Evolutionary conservation across 2,797 vertebrate genomes (phyloP).

Genomic region (Sciurus vulgaris): DNA sequence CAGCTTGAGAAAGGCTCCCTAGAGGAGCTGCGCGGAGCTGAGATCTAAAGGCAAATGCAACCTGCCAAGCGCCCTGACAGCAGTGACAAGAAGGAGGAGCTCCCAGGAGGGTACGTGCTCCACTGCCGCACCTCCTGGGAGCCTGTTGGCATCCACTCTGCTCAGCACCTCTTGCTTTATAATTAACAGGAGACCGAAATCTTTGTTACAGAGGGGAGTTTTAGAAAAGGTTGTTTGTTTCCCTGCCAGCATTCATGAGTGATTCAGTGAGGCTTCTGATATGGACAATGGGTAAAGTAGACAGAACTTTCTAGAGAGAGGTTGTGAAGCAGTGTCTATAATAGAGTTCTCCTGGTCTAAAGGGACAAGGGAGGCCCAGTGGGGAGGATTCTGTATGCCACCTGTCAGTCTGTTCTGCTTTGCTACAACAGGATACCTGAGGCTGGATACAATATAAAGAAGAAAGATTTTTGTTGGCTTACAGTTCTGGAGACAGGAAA

Average conservation of each 20-base stretch:
- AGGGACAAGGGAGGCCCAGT: accelerated
- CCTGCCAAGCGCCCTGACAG: accelerated
- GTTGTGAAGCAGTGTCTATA: neutral
- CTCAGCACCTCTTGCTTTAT: neutral
- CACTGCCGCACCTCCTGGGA: neutral
- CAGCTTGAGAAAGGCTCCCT: neutral
- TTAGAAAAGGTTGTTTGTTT: neutral
- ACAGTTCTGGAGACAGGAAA: neutral
- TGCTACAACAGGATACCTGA: neutral
- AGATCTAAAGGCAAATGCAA: neutral
- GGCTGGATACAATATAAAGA: neutral
- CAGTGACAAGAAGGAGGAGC: neutral
- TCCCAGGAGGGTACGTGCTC: neutral
- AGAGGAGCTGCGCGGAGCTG: neutral
- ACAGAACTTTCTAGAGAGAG: constrained; percentile 16
- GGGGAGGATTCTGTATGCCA: neutral
- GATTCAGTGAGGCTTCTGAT: neutral
- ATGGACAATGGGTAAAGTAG: neutral
- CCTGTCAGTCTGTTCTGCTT: neutral
- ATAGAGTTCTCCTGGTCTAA: neutral
- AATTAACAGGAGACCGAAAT: neutral
- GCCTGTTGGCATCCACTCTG: accelerated
- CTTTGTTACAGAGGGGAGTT: too few relatives aligned
- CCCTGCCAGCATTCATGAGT: neutral
- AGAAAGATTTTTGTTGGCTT: neutral